phyloP scores from a whole-genome alignment of 2,888 invertebrate species.

The Hipparchia semele region DNA sequence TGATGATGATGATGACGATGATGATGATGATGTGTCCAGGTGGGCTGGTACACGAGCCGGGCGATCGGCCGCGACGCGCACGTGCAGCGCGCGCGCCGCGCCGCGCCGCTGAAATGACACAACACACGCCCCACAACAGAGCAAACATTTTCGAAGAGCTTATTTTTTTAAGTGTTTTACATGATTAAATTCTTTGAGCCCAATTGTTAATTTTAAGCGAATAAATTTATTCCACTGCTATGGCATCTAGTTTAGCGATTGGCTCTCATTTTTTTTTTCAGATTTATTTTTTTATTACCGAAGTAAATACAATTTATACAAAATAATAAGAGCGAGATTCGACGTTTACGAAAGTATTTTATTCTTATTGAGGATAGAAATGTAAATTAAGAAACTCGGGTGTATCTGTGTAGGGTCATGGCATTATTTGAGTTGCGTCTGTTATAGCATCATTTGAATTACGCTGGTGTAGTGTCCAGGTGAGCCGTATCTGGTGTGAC shows the following conservation, averaged over 20 bases:
- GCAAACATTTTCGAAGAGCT: constrained; percentile 43
- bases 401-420: too few relatives aligned
- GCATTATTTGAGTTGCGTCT: too few relatives aligned
- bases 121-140: constrained; percentile 1
- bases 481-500: too few relatives aligned
- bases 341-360: too few relatives aligned
- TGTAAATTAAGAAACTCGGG: too few relatives aligned
- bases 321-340: too few relatives aligned
- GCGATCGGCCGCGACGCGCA: constrained; percentile 56
- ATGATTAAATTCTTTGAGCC: constrained; percentile 52
- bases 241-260: neutral
- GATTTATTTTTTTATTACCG: neutral
- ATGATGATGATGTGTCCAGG: constrained; percentile 47
- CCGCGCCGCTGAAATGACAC: constrained; percentile 67
- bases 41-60: constrained; percentile 64
- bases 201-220: constrained; percentile 66
- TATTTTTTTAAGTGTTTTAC: constrained; percentile 48
- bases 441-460: too few relatives aligned
- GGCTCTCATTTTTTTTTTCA: neutral
- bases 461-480: too few relatives aligned
- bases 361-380: too few relatives aligned
- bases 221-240: constrained; percentile 48
- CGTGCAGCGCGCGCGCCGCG: constrained; percentile 63
- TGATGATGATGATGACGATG: neutral
- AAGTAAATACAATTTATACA: too few relatives aligned